Evolutionary conservation across 2,113 vertebrate species (phyloP).

Genomic region (Nymphicus hollandicus): DNA sequence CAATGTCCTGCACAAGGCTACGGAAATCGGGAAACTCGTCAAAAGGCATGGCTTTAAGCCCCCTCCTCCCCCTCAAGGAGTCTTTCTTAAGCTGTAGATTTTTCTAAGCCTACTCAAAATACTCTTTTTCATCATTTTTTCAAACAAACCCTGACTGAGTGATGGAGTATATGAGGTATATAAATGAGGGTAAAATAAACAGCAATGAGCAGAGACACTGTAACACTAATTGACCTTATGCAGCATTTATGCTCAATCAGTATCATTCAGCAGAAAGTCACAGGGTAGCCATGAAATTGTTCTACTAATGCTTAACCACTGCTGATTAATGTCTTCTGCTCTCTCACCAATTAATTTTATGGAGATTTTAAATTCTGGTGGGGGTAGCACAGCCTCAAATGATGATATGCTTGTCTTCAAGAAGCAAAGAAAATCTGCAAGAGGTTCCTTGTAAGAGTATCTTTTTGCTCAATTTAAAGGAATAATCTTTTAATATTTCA

Average conservation of each 20-base stretch:
- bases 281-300: not conserved
- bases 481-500: not conserved
- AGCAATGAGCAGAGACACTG: not conserved
- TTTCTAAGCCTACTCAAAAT: not conserved
- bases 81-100: not conserved
- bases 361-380: not conserved
- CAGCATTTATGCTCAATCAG: not conserved
- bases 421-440: not conserved
- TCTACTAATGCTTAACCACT: not conserved
- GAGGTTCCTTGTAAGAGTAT: not conserved
- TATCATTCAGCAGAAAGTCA: not conserved
- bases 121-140: not conserved
- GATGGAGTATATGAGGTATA: accelerated
- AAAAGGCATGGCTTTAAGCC: not conserved
- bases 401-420: not conserved
- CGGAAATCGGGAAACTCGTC: not conserved
- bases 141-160: not conserved
- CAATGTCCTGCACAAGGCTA: not conserved
- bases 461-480: not conserved
- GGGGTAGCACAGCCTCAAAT: not conserved
- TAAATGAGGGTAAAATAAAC: not conserved
- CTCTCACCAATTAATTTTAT: not conserved
- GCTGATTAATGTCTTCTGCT: not conserved
- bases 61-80: not conserved
- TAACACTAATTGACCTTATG: not conserved